phyloP scores from a whole-genome alignment of 2,797 vertebrate genomes.

The Neopelma chrysocephalum region DNA sequence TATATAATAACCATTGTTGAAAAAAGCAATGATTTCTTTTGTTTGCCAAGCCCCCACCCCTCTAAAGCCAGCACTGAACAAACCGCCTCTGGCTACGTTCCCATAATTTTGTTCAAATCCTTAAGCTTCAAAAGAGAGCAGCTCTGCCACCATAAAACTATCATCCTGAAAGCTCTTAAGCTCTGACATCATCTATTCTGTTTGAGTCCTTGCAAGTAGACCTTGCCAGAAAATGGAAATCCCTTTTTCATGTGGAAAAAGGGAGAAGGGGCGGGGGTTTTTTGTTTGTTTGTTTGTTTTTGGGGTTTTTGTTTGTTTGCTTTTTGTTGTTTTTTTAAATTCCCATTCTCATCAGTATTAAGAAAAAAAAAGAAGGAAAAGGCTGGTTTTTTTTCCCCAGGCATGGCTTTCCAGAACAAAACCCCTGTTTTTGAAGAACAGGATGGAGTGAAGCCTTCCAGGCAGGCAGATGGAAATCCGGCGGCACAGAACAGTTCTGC shows the following conservation, averaged over 20 bases:
- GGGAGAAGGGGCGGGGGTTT: background rate
- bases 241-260: background rate
- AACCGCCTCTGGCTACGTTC: background rate
- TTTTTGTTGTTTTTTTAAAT: too few relatives aligned
- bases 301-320: too few relatives aligned
- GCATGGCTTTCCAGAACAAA: constrained; percentile 15
- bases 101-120: constrained; percentile 56
- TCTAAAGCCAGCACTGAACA: background rate
- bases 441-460: constrained; percentile 42
- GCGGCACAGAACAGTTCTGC: background rate
- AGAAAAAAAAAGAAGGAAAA: background rate
- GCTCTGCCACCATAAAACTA: constrained; percentile 40
- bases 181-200: constrained; percentile 51
- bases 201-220: background rate
- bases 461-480: constrained; percentile 45
- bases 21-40: background rate
- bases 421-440: background rate
- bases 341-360: background rate
- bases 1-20: background rate
- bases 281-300: too few relatives aligned
- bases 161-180: constrained; percentile 57
- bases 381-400: background rate
- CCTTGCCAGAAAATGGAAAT: constrained; percentile 54
- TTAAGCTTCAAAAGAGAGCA: constrained; percentile 47
- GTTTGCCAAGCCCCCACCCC: background rate